Evolutionary conservation across 2,797 vertebrate genomes (phyloP), one percentile per base, ranked within the genome.

Genomic region (Micromesistius poutassou): DNA sequence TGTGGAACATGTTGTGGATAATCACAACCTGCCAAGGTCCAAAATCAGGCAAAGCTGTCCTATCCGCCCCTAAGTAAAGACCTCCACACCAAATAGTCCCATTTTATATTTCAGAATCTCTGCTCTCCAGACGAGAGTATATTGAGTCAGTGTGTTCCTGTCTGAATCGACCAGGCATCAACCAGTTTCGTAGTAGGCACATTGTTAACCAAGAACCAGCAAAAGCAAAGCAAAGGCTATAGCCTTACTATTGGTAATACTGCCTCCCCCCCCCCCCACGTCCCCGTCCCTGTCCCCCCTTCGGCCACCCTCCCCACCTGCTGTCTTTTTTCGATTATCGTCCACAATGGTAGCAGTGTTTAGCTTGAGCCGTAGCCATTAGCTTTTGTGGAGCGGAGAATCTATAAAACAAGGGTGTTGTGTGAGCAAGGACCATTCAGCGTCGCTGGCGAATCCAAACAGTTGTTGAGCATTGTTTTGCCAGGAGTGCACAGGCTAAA

Each of bases 391-490:
- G 62, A 68, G n/a, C 25, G 10, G 62, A 68, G 62, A 28, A 68
- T 68, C 62, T 68, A 68, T 28, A 68, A 68, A 68, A 68, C 62
- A 68, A 68, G 2, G 62, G 14, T 16, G 25, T 28, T 68, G 25
- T 28, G 62, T n/a, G 8, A 68, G 55, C 55, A 19, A 28, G n/a
- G 62, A n/a, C 55, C 22, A 25, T 25, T 62, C 55, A 62, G 62
- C n/a, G 62, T 25, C n/a, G 62, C 8, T 9, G 55, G 22, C 6
- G 22, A 62, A 62, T n/a, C 55, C 22, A 62, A n/a, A 62, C 55
- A 62, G 55, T n/a, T 68, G 62, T 68, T 28, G 62, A 68, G 62
- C 25, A 9, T 68, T 68, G 62, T 68, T 68, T 30, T 68, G 62
- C 62, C 25, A 3, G 22, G 14, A 31, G 30, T 35, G 31, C 33